These are phyloP conservation scores for Drosophila diplacantha DNA, from an alignment of 2,888 invertebrate species.

Conservation along the genomic window DNA sequence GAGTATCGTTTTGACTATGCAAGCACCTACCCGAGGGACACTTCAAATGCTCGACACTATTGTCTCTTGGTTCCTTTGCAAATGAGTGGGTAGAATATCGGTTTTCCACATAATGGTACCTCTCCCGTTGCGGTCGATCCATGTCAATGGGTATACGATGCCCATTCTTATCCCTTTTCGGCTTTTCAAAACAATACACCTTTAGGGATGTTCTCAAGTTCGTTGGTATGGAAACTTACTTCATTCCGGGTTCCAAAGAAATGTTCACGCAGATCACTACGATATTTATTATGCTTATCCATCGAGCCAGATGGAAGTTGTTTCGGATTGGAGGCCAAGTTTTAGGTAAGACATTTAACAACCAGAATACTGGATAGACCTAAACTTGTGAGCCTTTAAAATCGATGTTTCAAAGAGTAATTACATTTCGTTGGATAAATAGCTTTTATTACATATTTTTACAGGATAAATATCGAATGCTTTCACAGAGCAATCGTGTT, in stretches of 20 bases:
- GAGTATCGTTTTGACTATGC: neutral
- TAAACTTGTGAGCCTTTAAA: neutral
- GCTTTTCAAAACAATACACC: neutral
- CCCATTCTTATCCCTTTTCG: neutral
- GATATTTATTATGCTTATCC: constrained; percentile 32
- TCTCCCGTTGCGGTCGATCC: neutral
- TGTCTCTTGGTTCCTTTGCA: neutral
- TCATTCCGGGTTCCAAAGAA: constrained; percentile 32
- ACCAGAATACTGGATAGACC: neutral
- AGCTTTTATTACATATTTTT: constrained; percentile 21
- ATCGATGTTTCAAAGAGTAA: accelerated
- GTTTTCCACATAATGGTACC: neutral
- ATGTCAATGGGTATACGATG: constrained; percentile 3
- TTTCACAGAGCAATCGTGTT: constrained; percentile 59
- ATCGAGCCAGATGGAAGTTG: neutral
- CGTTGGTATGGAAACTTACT: neutral
- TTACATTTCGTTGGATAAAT: constrained; percentile 26
- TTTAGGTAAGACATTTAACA: neutral
- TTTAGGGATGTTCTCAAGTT: neutral
- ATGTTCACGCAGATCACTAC: constrained; percentile 34
- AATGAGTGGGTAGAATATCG: neutral
- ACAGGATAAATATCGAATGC: neutral
- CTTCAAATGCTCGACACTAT: neutral
- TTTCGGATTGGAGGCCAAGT: neutral
- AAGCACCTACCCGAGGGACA: neutral